Evolutionary conservation across 2,113 vertebrate species (phyloP).

Genomic region (Castor canadensis): DNA sequence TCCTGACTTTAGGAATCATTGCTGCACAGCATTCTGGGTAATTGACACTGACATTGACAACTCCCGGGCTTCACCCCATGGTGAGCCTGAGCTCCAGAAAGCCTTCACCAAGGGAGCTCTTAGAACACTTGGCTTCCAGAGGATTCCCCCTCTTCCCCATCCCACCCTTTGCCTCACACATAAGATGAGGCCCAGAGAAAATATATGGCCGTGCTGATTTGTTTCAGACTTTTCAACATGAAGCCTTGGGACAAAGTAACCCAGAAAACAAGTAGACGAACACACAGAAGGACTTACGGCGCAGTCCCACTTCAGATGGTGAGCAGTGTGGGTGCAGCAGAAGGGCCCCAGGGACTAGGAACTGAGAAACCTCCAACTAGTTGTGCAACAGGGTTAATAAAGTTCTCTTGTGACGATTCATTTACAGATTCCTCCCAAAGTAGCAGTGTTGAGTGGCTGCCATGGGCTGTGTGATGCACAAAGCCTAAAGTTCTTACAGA

Average conservation of each 20-base stretch:
- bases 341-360: neutral
- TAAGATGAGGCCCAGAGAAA: neutral
- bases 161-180: no score
- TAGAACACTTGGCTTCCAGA: neutral
- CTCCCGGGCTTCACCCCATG: neutral
- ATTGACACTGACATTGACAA: neutral
- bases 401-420: neutral
- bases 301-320: neutral
- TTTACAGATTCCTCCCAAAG: neutral
- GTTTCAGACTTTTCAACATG: neutral
- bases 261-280: neutral
- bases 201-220: rapidly evolving
- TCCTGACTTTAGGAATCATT: neutral
- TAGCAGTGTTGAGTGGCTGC: neutral
- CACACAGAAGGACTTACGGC: neutral
- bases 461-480: neutral
- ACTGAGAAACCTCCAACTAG: neutral
- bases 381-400: neutral
- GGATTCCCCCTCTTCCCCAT: neutral
- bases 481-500: neutral
- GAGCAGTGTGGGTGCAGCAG: neutral
- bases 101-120: neutral
- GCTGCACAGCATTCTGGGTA: rapidly evolving
- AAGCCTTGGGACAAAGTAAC: neutral
- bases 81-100: neutral